Percentiles rank a stretch among this genome's conserved stretches.
These are phyloP conservation scores for Sebastes taczanowskii DNA, from an alignment of 2,797 vertebrate species.

Conservation along the genomic window DNA sequence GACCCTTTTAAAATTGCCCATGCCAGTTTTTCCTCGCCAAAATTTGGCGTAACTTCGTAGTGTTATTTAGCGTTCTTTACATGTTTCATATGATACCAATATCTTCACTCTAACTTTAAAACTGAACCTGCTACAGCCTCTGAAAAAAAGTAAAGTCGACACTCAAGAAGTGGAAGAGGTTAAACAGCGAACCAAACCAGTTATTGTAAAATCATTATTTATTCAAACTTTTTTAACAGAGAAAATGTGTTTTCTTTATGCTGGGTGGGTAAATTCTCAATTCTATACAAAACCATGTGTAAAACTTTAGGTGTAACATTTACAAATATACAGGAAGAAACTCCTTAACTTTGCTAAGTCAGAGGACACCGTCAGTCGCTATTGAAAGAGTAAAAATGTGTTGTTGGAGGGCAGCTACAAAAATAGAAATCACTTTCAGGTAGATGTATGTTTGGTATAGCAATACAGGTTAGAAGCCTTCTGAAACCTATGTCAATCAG, in stretches of 20 bases:
- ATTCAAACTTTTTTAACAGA: constrained; percentile 73
- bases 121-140: too few relatives aligned
- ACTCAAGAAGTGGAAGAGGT: too few relatives aligned
- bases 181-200: not conserved
- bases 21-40: too few relatives aligned
- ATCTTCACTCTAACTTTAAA: too few relatives aligned
- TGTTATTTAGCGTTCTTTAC: too few relatives aligned
- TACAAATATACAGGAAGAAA: constrained; percentile 97
- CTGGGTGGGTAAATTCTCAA: constrained; percentile 93
- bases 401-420: constrained; percentile 59
- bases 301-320: constrained; percentile 95
- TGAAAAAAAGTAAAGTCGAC: too few relatives aligned
- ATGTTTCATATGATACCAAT: too few relatives aligned
- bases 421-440: constrained; percentile 68
- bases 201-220: constrained; percentile 74
- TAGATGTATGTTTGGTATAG: constrained; percentile 66
- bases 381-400: constrained; percentile 62
- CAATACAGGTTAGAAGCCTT: constrained; percentile 46
- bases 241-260: constrained; percentile 82
- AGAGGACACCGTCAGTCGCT: constrained; percentile 36
- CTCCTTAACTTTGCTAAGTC: constrained; percentile 64
- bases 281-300: constrained; percentile 96
- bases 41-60: too few relatives aligned
- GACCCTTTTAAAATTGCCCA: too few relatives aligned
- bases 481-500: constrained; percentile 40